A percentile compares a stretch with the other conserved stretches of the same genome.
phyloP scores from a whole-genome alignment of 2,113 vertebrate genomes.

The Eulemur rufifrons region DNA sequence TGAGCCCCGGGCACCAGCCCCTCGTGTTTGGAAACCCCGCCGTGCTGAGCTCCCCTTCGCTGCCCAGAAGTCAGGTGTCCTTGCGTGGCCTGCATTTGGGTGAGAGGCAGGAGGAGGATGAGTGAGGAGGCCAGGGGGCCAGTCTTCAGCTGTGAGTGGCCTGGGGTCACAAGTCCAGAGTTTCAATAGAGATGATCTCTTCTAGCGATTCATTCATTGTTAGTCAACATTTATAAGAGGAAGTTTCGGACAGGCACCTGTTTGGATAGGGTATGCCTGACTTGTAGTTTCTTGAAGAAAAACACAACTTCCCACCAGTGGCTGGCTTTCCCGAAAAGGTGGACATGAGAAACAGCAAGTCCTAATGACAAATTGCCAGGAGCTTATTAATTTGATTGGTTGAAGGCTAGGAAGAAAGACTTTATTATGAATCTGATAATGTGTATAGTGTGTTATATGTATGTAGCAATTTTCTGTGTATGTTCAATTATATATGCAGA shows the following conservation, averaged over 20 bases:
- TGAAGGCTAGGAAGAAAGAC: neutral
- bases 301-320: neutral
- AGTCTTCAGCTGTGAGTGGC: conserved; percentile 86
- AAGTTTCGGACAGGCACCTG: neutral
- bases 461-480: conserved; percentile 44
- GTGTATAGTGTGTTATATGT: conserved; percentile 28
- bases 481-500: conserved; percentile 35
- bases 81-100: conserved; percentile 89
- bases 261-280: neutral
- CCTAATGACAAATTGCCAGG: neutral
- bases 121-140: conserved; percentile 89
- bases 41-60: conserved; percentile 82
- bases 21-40: conserved; percentile 82
- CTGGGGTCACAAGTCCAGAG: accelerated
- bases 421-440: neutral
- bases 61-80: conserved; percentile 87
- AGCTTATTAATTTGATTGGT: conserved; percentile 50
- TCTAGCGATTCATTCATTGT: neutral
- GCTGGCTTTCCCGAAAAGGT: conserved; percentile 30
- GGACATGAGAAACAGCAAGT: neutral
- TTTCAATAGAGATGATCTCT: neutral
- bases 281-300: conserved; percentile 37
- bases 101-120: conserved; percentile 87
- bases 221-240: conserved; percentile 7
- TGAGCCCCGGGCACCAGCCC: conserved; percentile 83